These are phyloP conservation scores for Aphis craccivora DNA, from an alignment of 1,140 invertebrate species.

Conservation along the genomic window DNA sequence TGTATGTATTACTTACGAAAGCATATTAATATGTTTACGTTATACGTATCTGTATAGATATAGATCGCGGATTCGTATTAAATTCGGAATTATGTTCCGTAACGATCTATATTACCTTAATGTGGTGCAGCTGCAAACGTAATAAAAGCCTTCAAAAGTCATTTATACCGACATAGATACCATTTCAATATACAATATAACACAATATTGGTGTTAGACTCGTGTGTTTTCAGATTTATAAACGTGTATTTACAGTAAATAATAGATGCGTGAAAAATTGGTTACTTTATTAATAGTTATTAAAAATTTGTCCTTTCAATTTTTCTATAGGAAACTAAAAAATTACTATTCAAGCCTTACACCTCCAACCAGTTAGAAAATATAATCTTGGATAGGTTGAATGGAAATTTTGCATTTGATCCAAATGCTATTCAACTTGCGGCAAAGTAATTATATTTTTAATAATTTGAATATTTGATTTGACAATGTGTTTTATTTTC, in stretches of 20 bases:
- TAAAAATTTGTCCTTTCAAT: not conserved
- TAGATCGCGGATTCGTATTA: not conserved
- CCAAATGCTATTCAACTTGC: conserved; percentile 89
- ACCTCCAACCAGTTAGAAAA: conserved; percentile 86
- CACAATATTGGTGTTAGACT: too few relatives aligned
- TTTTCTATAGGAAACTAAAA: conserved; percentile 76
- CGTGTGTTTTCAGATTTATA: too few relatives aligned
- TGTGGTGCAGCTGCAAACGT: too few relatives aligned
- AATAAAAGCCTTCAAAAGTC: too few relatives aligned
- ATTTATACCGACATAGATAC: too few relatives aligned
- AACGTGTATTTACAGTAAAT: conserved; percentile 63
- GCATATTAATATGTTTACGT: not conserved
- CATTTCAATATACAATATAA: too few relatives aligned
- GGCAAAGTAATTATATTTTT: conserved; percentile 71
- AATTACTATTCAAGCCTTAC: conserved; percentile 95
- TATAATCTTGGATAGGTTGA: conserved; percentile 75
- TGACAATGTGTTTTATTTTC: conserved; percentile 34
- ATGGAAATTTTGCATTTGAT: conserved; percentile 74
- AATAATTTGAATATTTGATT: conserved; percentile 35
- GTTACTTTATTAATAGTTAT: too few relatives aligned
- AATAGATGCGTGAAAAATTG: not conserved
- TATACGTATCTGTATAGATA: not conserved
- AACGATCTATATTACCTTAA: not conserved
- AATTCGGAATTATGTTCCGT: not conserved
- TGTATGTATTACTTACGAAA: not conserved